Conservation (phyloP, 2,113 vertebrate genomes). For the Corythornis vintsioides region DNA sequence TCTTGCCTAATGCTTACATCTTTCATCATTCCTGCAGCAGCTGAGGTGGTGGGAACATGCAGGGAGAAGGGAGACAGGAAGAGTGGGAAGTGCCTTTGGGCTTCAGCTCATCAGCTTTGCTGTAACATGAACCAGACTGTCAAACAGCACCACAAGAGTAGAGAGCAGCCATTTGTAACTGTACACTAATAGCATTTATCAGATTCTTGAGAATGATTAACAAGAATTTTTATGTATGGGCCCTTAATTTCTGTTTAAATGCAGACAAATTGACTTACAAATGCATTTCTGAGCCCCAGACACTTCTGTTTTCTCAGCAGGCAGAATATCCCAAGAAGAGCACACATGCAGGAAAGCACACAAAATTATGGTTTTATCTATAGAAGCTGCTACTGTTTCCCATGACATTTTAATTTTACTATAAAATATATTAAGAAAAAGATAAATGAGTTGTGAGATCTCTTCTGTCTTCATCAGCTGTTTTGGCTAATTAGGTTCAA, state of each 20-base stretch:
- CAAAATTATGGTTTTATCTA: not conserved
- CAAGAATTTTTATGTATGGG: not conserved
- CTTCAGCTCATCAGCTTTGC: not conserved
- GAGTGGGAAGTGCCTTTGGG: not conserved
- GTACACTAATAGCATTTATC: not conserved
- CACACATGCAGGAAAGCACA: not conserved
- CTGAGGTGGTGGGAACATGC: not conserved
- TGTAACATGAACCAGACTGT: not conserved
- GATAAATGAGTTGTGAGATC: not conserved
- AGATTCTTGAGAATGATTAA: not conserved
- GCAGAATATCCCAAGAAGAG: not conserved
- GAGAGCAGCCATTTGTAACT: not conserved
- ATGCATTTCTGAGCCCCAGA: not conserved
- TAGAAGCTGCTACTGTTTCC: not conserved
- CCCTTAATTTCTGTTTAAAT: not conserved
- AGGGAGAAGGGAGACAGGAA: not conserved
- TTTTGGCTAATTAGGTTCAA: constrained; percentile 32
- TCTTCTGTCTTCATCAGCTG: constrained; percentile 17
- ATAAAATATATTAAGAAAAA: constrained; percentile 14
- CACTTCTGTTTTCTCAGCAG: not conserved
- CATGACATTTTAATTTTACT: not conserved
- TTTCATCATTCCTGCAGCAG: not conserved
- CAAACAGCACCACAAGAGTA: not conserved
- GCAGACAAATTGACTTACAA: not conserved
- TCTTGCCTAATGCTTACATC: not conserved